phyloP scores from a whole-genome alignment of 2,888 invertebrate genomes.

The Labia minor region DNA sequence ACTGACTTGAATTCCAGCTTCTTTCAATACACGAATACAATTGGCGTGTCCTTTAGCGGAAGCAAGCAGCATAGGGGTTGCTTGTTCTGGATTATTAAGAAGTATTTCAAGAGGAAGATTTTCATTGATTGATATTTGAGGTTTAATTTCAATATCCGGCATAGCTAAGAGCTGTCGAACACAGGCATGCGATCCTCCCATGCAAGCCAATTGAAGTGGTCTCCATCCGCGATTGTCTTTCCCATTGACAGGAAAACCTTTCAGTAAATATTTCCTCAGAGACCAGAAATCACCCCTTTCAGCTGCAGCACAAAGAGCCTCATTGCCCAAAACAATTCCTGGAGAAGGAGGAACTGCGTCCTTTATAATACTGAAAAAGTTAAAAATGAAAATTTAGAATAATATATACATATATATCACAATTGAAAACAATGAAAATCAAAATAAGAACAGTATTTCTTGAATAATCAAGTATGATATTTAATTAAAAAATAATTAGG shows the following conservation, averaged over 20 bases:
- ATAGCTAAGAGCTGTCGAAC: background rate
- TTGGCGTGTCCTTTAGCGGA: background rate
- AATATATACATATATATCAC: no score
- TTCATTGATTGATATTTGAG: background rate
- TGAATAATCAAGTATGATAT: no score
- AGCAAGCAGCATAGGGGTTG: background rate
- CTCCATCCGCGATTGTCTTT: background rate
- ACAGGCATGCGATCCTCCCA: background rate
- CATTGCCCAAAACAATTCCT: background rate
- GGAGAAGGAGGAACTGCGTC: background rate
- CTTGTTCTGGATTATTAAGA: background rate
- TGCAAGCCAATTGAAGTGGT: background rate
- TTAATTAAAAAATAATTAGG: no score
- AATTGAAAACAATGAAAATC: no score
- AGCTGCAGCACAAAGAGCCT: slow-evolving; percentile 1
- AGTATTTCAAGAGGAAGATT: background rate
- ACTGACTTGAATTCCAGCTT: background rate
- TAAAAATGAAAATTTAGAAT: background rate
- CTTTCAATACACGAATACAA: background rate
- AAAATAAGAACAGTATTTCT: no score
- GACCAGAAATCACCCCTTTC: slow-evolving; percentile 1
- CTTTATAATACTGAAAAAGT: background rate
- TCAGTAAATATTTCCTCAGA: background rate
- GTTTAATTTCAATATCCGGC: background rate
- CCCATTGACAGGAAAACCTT: background rate